A percentile compares a stretch with the other conserved stretches of the same genome.
phyloP scores from a whole-genome alignment of 2,113 vertebrate genomes.

The Eulemur rufifrons region DNA sequence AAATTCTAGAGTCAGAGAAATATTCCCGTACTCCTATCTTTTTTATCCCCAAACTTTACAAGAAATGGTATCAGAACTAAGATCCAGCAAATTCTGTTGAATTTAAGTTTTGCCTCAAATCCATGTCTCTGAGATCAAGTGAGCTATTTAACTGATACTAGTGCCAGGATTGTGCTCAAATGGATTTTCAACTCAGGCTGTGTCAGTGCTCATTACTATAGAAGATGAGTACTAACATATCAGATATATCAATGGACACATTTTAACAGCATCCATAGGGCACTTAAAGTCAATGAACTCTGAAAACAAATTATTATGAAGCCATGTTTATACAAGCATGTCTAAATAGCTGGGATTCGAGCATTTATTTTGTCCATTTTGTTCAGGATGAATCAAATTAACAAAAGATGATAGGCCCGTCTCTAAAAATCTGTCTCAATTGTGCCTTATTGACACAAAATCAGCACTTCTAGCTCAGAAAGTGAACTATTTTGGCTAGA shows the following conservation, averaged over 20 bases:
- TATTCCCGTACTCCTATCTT: neutral
- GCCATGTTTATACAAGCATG: neutral
- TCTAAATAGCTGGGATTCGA: neutral
- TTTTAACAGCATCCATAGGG: neutral
- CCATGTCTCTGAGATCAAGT: neutral
- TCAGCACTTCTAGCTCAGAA: conserved; percentile 30
- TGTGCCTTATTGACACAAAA: neutral
- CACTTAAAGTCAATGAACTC: conserved; percentile 27
- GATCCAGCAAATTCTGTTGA: neutral
- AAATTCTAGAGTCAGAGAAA: neutral
- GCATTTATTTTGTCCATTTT: conserved; percentile 12
- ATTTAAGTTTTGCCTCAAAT: conserved; percentile 21
- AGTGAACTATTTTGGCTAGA: conserved; percentile 41
- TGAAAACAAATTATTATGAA: conserved; percentile 26
- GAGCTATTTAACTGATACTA: neutral
- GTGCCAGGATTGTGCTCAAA: neutral
- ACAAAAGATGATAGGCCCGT: conserved; percentile 47
- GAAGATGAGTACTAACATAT: neutral
- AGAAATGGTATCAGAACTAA: neutral
- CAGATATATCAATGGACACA: neutral
- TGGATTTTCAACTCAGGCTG: neutral
- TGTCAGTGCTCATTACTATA: neutral
- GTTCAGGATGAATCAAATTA: conserved; percentile 31
- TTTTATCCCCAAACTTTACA: neutral
- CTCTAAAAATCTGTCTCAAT: conserved; percentile 56